These are phyloP conservation scores for Sparidentex hasta DNA, from an alignment of 2,797 vertebrate genomes.

Conservation along the genomic window DNA sequence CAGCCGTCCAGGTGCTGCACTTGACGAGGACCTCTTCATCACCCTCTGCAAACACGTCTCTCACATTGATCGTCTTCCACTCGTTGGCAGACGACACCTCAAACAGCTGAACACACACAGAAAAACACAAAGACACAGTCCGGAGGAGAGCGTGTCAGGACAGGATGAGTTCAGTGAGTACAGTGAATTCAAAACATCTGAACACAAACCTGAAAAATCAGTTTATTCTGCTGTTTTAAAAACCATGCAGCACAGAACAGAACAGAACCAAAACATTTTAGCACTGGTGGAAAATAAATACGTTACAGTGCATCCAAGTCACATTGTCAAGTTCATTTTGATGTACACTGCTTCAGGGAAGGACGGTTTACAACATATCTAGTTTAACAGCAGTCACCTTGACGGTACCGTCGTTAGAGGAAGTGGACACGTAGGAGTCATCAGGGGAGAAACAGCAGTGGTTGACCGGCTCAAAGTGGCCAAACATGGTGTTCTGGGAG, in stretches of 20 bases:
- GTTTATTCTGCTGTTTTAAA: no score
- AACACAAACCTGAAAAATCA: not conserved
- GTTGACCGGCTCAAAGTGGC: conserved; percentile 89
- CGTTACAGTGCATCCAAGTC: not conserved
- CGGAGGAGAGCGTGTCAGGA: not conserved
- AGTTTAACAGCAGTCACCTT: conserved; percentile 84
- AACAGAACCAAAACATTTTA: no score
- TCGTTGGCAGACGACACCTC: conserved; percentile 89
- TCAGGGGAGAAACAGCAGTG: conserved; percentile 97
- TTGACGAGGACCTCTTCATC: conserved; percentile 90
- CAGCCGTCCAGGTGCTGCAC: conserved; percentile 94
- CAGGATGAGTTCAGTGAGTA: not conserved
- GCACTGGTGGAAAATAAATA: not conserved
- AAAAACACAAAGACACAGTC: not conserved
- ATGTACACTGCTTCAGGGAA: not conserved
- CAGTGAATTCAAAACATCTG: not conserved
- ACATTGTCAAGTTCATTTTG: not conserved
- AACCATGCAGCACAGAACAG: no score
- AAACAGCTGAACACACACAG: conserved; percentile 87
- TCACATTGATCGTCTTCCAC: conserved; percentile 89
- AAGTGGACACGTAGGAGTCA: conserved; percentile 91
- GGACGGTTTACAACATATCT: not conserved
- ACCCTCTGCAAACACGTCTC: conserved; percentile 81
- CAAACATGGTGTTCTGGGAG: conserved; percentile 96
- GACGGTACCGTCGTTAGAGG: conserved; percentile 93